Evolutionary conservation across 1,140 invertebrate species (phyloP), one percentile per base, ranked within the genome.

Genomic region (Doryteuthis pealeii): DNA sequence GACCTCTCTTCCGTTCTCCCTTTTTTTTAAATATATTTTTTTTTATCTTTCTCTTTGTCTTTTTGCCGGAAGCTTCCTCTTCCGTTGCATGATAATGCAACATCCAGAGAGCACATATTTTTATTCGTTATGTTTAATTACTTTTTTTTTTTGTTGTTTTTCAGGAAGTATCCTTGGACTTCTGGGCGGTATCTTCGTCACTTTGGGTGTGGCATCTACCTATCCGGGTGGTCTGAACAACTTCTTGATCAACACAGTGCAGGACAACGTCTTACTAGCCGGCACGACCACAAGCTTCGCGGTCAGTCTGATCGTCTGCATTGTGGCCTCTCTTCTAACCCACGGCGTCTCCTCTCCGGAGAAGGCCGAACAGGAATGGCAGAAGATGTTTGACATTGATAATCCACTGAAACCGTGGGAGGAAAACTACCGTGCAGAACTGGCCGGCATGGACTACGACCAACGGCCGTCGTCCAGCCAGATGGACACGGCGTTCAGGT

Each of bases 381-480:
- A 88, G 76, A 87, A 87, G 77, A 86, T 87, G 74, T 84, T 86
- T 70, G 84, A 89, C 75, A 89, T 89, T 62, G 88, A 89, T 77
- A 89, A 89, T 76, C 88, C 88, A 10, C 80, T 89, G 0, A 82
- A 84, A 67, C 88, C 88, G n/a, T 89, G 88, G 88, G 83, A 87
- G 67, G 70, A 88, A 26, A 82, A 86, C 66, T 88, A 86, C 76
- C 75, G 82, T 8, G 82, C 87, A 58, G 85, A 87, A 32, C 69
- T 87, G 14, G 81, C 82, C 73, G 85, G 78, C 74, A 73, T 54
- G 28, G 75, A 82, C 66, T 83, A 84, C 62, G 84, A 86, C 12
- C 80, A 80, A 3, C 80, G 86, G 45, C 87, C 87, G 31, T 79
- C 80, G 1, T 82, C 86, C 73, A 78, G 84, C 2, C 83, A 86